These are phyloP conservation scores for Acomys russatus DNA, from an alignment of 2,797 vertebrate genomes.

Conservation along the genomic window DNA sequence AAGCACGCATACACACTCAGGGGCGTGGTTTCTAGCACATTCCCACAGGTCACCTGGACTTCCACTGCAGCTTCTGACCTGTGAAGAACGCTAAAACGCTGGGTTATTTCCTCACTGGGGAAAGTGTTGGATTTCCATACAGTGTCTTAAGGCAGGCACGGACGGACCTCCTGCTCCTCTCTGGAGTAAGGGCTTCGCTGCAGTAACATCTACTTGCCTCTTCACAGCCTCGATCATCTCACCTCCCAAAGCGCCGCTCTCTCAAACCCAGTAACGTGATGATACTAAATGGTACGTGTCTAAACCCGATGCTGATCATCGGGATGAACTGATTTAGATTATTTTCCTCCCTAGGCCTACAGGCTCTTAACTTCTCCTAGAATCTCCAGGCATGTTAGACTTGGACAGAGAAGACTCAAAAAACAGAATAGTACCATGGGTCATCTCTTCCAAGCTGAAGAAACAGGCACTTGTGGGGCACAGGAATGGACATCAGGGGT, in stretches of 20 bases:
- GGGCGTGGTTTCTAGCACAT: neutral
- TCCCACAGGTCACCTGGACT: neutral
- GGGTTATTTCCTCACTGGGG: neutral
- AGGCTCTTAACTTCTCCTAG: neutral
- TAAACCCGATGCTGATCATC: neutral
- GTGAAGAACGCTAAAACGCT: neutral
- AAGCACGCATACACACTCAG: too few relatives aligned
- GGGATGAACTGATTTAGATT: neutral
- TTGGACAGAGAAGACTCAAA: neutral
- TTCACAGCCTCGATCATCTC: fast-evolving
- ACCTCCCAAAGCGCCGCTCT: neutral
- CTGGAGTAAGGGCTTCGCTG: neutral
- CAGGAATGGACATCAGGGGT: neutral
- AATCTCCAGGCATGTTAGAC: neutral
- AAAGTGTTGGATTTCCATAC: neutral
- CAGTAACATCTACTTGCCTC: neutral
- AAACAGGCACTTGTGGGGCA: neutral
- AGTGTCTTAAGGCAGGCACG: neutral
- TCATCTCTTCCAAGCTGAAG: neutral
- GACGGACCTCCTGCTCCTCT: neutral
- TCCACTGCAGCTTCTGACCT: neutral
- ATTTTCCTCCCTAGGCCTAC: neutral
- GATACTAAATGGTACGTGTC: neutral
- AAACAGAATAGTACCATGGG: neutral
- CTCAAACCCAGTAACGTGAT: neutral